Percentiles rank a stretch among this genome's conserved stretches.
Conservation (phyloP, 2,113 vertebrate species). For the Capreolus pygargus region DNA sequence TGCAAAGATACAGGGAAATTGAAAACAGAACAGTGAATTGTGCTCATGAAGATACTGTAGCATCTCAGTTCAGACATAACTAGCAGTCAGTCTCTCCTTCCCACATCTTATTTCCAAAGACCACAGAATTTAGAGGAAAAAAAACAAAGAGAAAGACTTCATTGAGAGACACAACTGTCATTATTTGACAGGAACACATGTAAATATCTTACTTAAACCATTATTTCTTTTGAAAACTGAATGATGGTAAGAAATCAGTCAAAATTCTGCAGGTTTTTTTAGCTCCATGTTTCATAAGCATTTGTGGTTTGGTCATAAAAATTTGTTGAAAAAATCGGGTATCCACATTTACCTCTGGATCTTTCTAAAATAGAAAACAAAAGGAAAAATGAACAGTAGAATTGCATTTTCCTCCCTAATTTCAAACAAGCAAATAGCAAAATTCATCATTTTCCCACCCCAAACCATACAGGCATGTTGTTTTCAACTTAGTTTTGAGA, state of each 20-base stretch:
- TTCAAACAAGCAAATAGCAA: background rate
- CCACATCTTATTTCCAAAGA: background rate
- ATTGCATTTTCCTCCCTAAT: background rate
- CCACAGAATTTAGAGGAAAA: background rate
- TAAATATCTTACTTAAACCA: background rate
- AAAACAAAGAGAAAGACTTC: background rate
- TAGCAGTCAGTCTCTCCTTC: background rate
- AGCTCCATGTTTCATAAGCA: background rate
- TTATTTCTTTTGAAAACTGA: constrained; percentile 13
- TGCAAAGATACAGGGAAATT: background rate
- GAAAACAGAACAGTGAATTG: background rate
- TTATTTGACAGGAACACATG: background rate
- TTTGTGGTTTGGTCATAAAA: constrained; percentile 10
- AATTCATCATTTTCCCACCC: background rate
- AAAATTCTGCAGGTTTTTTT: background rate
- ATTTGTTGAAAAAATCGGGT: background rate
- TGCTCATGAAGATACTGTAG: background rate
- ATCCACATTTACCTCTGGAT: background rate
- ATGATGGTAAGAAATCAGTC: background rate
- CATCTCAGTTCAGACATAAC: background rate
- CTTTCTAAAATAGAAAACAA: background rate
- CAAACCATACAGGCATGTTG: background rate
- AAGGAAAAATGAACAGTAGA: background rate
- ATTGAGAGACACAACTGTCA: background rate
- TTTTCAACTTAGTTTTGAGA: constrained; percentile 26